A percentile compares a stretch with the other conserved stretches of the same genome.
Evolutionary conservation across 2,113 vertebrate genomes (phyloP).

Genomic region (Alouatta palliata): DNA sequence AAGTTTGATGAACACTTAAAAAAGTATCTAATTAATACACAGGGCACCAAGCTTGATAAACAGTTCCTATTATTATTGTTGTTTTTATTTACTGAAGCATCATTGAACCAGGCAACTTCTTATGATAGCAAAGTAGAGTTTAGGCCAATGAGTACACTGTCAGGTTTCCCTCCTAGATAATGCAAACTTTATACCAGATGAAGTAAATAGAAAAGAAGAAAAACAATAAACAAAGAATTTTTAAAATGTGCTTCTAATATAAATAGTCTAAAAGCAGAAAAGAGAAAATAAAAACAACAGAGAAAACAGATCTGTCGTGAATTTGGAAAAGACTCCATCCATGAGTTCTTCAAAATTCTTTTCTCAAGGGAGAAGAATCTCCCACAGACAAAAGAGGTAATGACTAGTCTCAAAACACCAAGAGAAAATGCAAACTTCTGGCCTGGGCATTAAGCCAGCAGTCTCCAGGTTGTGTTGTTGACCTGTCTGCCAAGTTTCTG

Average conservation of each 20-base stretch:
- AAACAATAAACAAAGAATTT: slow-evolving; percentile 53
- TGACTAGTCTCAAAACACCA: background rate
- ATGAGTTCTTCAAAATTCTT: background rate
- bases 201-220: background rate
- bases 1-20: background rate
- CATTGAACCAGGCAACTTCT: background rate
- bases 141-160: background rate
- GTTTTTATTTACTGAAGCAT: background rate
- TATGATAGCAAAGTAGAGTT: background rate
- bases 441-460: background rate
- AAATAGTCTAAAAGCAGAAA: slow-evolving; percentile 44
- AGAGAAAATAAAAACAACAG: slow-evolving; percentile 26
- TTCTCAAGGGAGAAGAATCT: background rate
- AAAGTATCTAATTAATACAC: background rate
- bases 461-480: background rate
- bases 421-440: slow-evolving; percentile 18
- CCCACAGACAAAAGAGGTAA: slow-evolving; percentile 14
- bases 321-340: slow-evolving; percentile 12
- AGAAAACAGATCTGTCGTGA: background rate
- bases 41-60: background rate
- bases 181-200: slow-evolving; percentile 43
- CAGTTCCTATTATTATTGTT: background rate
- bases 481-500: background rate
- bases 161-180: slow-evolving; percentile 34
- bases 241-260: slow-evolving; percentile 60